A percentile compares a stretch with the other conserved stretches of the same genome.
Conservation (phyloP, 2,797 vertebrate genomes). For the Crax fasciolata region DNA sequence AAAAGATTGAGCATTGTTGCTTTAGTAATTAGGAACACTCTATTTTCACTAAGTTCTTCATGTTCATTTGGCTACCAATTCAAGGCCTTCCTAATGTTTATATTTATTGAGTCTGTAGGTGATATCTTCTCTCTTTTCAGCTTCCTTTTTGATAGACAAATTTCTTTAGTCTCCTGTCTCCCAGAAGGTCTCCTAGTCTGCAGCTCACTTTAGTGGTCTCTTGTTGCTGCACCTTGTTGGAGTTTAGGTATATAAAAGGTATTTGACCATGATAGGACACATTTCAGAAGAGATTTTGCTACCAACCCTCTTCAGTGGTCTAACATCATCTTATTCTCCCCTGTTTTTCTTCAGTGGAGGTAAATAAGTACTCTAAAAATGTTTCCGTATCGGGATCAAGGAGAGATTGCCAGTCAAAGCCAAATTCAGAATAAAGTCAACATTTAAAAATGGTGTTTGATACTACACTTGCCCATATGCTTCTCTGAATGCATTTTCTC, state of each 20-base stretch:
- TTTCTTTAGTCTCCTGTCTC: neutral
- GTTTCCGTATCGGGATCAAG: neutral
- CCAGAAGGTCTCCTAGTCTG: fast-evolving
- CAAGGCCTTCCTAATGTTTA: neutral
- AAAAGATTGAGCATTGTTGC: neutral
- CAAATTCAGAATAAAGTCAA: neutral
- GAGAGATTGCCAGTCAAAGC: neutral
- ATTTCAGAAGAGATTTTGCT: neutral
- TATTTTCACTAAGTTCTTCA: neutral
- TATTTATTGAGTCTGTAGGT: neutral
- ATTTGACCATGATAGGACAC: neutral
- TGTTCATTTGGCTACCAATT: neutral
- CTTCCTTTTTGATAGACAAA: neutral
- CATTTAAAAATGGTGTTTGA: neutral
- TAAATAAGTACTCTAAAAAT: neutral
- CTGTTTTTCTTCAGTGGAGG: neutral
- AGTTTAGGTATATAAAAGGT: neutral
- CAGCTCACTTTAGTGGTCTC: neutral
- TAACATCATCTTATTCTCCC: neutral
- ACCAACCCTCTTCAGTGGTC: neutral
- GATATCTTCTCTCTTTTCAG: neutral
- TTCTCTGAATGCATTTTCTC: neutral
- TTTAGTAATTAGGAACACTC: neutral
- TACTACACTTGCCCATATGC: neutral
- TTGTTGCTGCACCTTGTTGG: neutral